Base-by-base conservation (phyloP, 2,797 vertebrate species). In the Gymnopithys bicolor region DNA sequence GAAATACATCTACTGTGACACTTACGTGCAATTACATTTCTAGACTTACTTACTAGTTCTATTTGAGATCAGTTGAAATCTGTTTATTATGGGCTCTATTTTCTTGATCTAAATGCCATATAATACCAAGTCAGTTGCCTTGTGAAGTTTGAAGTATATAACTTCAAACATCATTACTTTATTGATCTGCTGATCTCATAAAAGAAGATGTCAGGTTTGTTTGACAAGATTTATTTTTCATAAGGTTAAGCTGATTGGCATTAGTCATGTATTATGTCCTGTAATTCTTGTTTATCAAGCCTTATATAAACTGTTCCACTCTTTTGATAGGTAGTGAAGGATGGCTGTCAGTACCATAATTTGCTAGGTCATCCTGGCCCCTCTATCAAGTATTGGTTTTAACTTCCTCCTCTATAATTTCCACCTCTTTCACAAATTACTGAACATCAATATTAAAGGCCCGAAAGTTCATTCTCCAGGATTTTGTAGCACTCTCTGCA, bases 251-350 rank as follows among this genome's bases (percentile, higher is more conserved):
- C 12, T 85, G 71, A 80, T 86, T 66, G 49, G 43, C 4, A 48
- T 96, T 75, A 88, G 93, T 91, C n/a, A 35, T 55, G 19, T 64
- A 24, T 87, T 60, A 49, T 83, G 27, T 81, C 37, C 87, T 71
- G 49, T 85, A 88, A 64, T 90, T 94, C 51, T 14, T 87, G 76
- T 87, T 92, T 91, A 89, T 83, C 79, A 85, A 89, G 19, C 32
- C 46, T 92, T 89, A 43, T 52, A 12, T 73, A 73, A 73, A 73
- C 46, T 69, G 12, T 84, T 87, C 39, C 24, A 33, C 46, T 91
- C 53, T 83, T 82, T 28, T 62, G 27, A 46, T 89, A 53, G 62
- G 51, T 43, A 62, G 30, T 66, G 43, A 75, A 75, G 43, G 35
- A 62, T 81, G 19, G 16, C 37, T 95, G 85, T 25, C 53, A 86